phyloP scores from a whole-genome alignment of 2,888 invertebrate species.

The Epiperipatus broadwayi region DNA sequence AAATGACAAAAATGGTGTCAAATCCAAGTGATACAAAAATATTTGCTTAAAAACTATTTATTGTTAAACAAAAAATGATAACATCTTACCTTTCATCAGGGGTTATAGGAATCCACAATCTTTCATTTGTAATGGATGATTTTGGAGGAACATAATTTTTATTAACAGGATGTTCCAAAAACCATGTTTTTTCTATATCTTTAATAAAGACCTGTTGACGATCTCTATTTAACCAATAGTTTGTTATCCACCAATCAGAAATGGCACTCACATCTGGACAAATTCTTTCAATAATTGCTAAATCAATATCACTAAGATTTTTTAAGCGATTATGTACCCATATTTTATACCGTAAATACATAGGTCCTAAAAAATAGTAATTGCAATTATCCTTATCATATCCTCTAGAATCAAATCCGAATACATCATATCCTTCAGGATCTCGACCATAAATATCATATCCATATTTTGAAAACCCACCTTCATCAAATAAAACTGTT shows the following conservation, averaged over 20 bases:
- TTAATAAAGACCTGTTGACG: not conserved
- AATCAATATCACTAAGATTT: conserved; percentile 18
- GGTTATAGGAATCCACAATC: conserved; percentile 22
- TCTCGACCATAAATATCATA: conserved; percentile 20
- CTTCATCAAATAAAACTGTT: conserved; percentile 21
- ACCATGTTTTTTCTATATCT: not conserved
- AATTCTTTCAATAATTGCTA: conserved; percentile 16
- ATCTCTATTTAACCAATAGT: conserved; percentile 14
- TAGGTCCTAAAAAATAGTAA: conserved; percentile 23
- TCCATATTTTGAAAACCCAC: conserved; percentile 21
- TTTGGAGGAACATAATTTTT: conserved; percentile 11
- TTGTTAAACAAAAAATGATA: no score
- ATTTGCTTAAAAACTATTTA: no score
- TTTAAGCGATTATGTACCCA: conserved; percentile 20
- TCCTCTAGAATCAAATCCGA: conserved; percentile 24
- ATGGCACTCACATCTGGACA: conserved; percentile 11
- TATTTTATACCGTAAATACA: conserved; percentile 23
- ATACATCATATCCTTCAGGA: conserved; percentile 24
- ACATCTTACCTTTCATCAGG: conserved; percentile 24
- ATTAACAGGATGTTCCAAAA: conserved; percentile 1
- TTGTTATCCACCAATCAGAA: conserved; percentile 14
- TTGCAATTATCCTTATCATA: conserved; percentile 23
- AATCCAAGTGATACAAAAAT: no score
- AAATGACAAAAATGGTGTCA: no score
- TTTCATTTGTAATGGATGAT: no score